Evolutionary conservation across 2,797 vertebrate genomes (phyloP), one percentile per base, ranked within the genome.

Genomic region (Peromyscus eremicus): DNA sequence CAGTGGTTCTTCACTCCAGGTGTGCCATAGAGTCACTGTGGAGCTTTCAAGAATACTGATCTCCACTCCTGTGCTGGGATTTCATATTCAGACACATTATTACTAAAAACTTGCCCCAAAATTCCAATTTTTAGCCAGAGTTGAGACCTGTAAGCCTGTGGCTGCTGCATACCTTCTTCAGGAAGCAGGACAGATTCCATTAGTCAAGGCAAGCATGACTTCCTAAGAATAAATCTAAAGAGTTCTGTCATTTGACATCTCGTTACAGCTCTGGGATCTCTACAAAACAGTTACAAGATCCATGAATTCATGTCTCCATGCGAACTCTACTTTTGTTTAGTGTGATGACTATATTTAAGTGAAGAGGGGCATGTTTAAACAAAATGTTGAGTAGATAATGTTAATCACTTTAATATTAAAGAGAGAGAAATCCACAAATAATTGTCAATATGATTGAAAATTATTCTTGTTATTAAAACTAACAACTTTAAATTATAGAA

Each of bases 391-490:
- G 81, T 75, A 57, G 90, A 49, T 43, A 89, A 55, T 12, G 7
- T 37, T 43, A 37, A 52, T 70, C 37, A 64, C 27, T 62, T 81
- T 57, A 75, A 84, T 37, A 27, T 17, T 80, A 9, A 12, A 40
- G 19, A 19, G 0, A 43, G 21, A 75, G 12, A 62, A 77, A 80
- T 37, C 34, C 11, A 60, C 57, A 60, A 70, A 64, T 66, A 49
- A 13, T 60, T 27, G 11, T 40, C 52, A 57, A 43, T 32, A 34
- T 75, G 2, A 23, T 73, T 1, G 1, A 60, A 60, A 32, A 32
- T 46, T 77, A 70, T 83, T 32, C 7, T 25, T 68, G 17, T 76
- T 79, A 83, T 95, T 87, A 90, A 84, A 52, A 92, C 66, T 46
- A 52, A 52, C 55, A 6, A 62, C 75, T 82, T 89, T 55, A 79